Evolutionary conservation across 2,113 vertebrate genomes (phyloP).

Genomic region (Jacana jacana): DNA sequence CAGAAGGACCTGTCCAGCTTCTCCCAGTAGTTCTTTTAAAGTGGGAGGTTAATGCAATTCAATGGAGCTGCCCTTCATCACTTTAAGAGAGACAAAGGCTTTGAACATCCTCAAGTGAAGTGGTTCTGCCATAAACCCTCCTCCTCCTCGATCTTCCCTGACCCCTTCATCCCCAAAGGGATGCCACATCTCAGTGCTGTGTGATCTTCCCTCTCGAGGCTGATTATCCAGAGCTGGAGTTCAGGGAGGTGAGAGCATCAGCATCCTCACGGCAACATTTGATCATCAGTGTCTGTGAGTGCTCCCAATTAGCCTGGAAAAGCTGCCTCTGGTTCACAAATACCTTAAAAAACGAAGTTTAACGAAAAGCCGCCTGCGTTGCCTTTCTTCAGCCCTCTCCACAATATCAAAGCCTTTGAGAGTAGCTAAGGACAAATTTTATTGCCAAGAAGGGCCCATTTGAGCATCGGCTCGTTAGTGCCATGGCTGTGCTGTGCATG

Average conservation of each 20-base stretch:
- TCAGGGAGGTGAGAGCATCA: not conserved
- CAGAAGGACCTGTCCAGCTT: not conserved
- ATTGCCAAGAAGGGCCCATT: not conserved
- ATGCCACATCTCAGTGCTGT: not conserved
- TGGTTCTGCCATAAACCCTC: not conserved
- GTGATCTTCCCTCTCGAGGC: not conserved
- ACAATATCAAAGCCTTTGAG: not conserved
- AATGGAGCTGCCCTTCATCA: not conserved
- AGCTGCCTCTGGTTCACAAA: not conserved
- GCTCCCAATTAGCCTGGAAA: conserved; percentile 46
- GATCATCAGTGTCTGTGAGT: fast-evolving
- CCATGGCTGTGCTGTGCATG: fast-evolving
- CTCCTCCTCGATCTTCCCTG: conserved; percentile 36
- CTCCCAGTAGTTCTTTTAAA: not conserved
- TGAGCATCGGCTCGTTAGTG: not conserved
- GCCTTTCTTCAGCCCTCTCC: conserved; percentile 17
- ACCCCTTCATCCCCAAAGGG: not conserved
- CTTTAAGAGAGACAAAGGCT: not conserved
- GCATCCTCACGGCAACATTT: not conserved
- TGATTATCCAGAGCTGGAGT: not conserved
- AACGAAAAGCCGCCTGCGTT: not conserved
- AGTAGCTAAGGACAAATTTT: not conserved
- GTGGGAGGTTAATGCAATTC: not conserved
- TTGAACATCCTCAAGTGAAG: not conserved
- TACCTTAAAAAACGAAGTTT: not conserved